Conservation (phyloP, 1,140 invertebrate species). For the Mactra quadrangularis region DNA sequence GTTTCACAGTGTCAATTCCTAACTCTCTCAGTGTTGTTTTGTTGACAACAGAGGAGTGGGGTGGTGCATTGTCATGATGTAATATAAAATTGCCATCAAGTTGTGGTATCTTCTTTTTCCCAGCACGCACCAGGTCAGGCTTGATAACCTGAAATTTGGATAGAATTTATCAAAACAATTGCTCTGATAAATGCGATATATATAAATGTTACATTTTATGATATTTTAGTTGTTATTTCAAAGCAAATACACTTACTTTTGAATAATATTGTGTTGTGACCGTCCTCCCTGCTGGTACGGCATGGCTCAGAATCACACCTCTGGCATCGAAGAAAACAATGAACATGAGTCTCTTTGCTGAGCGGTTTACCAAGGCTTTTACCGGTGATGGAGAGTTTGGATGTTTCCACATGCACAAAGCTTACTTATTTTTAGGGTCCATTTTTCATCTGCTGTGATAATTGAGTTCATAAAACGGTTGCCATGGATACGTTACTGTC, state of each 20-base stretch:
- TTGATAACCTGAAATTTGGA: no score
- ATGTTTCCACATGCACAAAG: background rate
- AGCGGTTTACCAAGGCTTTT: slow-evolving; percentile 16
- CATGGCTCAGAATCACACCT: slow-evolving; percentile 11
- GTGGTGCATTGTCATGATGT: no score
- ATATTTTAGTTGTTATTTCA: background rate
- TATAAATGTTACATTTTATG: background rate
- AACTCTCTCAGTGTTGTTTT: no score
- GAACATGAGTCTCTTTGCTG: slow-evolving; percentile 5
- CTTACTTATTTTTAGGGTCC: slow-evolving; percentile 39
- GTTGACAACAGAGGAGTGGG: no score
- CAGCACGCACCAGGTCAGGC: no score
- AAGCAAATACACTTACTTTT: background rate
- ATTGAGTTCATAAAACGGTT: background rate
- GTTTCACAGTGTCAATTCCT: no score
- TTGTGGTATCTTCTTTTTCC: no score
- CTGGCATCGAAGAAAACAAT: background rate
- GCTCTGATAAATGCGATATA: background rate
- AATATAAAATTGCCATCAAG: no score
- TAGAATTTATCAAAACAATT: background rate
- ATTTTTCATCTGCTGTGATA: slow-evolving; percentile 16
- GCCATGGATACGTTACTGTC: slow-evolving; percentile 31
- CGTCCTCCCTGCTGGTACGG: background rate
- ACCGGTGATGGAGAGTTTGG: slow-evolving; percentile 4
- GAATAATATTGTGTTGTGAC: no score